phyloP scores from a whole-genome alignment of 2,113 vertebrate species.

The Dromaius novaehollandiae region DNA sequence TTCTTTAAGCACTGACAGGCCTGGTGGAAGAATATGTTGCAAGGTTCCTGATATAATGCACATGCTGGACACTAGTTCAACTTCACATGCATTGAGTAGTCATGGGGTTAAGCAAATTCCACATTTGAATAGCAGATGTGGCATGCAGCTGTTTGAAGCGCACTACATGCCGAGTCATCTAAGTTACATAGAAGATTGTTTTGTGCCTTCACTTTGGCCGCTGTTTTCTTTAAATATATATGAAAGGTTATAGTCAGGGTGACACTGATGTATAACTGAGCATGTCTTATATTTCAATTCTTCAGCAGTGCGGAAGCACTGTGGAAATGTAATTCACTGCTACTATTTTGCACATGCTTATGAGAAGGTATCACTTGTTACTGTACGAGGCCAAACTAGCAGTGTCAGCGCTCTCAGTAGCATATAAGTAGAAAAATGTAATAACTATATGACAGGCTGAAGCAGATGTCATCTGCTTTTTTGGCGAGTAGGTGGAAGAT shows the following conservation, averaged over 20 bases:
- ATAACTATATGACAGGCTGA: not conserved
- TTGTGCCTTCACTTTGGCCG: not conserved
- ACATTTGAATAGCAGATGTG: not conserved
- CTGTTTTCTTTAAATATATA: not conserved
- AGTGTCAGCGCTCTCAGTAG: not conserved
- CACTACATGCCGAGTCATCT: not conserved
- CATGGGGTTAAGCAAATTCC: not conserved
- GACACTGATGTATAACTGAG: not conserved
- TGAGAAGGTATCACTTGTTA: not conserved
- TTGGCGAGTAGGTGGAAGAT: not conserved
- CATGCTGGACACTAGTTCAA: not conserved
- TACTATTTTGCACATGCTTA: not conserved
- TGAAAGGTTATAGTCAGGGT: not conserved
- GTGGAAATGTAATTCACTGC: not conserved
- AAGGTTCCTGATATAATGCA: not conserved
- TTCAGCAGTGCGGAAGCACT: not conserved
- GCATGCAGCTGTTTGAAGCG: not conserved
- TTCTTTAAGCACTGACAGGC: not conserved
- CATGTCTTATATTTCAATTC: not conserved
- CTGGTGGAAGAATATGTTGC: not conserved
- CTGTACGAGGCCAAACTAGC: fast-evolving
- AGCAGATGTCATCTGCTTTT: not conserved
- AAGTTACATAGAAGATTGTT: not conserved
- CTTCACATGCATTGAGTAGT: not conserved
- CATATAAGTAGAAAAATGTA: not conserved